Evolutionary conservation across 2,888 invertebrate genomes (phyloP).

Genomic region (Drosophila pseudotakahashii): DNA sequence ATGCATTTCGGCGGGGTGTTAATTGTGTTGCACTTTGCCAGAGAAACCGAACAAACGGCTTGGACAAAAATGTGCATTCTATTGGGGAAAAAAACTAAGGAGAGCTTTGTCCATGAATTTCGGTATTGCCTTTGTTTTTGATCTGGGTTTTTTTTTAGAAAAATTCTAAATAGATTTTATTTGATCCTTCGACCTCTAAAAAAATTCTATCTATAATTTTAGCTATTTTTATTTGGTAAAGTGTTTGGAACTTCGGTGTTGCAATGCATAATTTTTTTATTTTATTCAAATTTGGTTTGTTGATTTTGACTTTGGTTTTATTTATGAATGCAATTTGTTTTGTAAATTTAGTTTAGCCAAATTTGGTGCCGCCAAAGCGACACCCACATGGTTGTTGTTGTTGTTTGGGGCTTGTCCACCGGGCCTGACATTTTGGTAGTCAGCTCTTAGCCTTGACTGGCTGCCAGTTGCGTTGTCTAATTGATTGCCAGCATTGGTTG

Average conservation of each 20-base stretch:
- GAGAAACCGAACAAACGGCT: slow-evolving; percentile 37
- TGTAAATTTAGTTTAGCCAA: slow-evolving; percentile 67
- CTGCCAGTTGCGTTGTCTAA: slow-evolving; percentile 35
- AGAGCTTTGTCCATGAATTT: slow-evolving; percentile 30
- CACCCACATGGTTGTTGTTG: slow-evolving; percentile 56
- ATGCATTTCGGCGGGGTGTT: slow-evolving; percentile 73
- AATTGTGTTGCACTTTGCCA: slow-evolving; percentile 77
- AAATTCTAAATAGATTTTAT: too few relatives aligned
- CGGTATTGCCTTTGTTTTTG: neutral
- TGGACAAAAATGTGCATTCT: slow-evolving; percentile 40
- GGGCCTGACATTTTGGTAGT: slow-evolving; percentile 55
- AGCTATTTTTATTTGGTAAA: neutral
- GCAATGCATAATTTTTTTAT: slow-evolving; percentile 4
- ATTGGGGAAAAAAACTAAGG: slow-evolving; percentile 18
- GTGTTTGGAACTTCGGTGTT: slow-evolving; percentile 13
- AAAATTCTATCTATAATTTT: neutral
- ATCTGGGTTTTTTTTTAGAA: too few relatives aligned
- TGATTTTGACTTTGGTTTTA: slow-evolving; percentile 41
- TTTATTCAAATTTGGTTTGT: slow-evolving; percentile 42
- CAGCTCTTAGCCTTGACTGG: slow-evolving; percentile 45
- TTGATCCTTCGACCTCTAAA: too few relatives aligned
- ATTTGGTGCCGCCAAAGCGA: slow-evolving; percentile 72
- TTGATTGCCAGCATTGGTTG: slow-evolving; percentile 40
- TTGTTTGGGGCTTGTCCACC: slow-evolving; percentile 35
- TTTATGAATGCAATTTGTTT: slow-evolving; percentile 75